phyloP scores from a whole-genome alignment of 1,140 invertebrate species.

The Zaprionus vittiger region DNA sequence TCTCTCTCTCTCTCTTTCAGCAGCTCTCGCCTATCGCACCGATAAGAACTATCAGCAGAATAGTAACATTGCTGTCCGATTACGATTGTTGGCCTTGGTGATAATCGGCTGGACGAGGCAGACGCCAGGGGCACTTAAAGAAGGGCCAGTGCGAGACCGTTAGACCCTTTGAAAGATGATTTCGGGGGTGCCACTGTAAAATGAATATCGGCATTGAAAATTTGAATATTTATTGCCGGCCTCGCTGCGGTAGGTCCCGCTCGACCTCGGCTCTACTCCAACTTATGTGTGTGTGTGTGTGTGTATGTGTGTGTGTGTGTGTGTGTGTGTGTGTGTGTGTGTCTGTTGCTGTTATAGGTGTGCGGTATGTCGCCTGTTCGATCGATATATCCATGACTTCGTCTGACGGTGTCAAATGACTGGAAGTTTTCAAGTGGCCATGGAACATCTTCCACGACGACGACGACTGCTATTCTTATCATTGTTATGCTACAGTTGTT shows the following conservation, averaged over 20 bases:
- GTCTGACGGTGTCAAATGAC: constrained; percentile 69
- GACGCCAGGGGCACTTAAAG: constrained; percentile 54
- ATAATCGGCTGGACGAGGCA: constrained; percentile 11
- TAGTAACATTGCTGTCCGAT: neutral
- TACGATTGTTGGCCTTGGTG: neutral
- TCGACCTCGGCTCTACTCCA: neutral
- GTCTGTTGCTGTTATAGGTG: constrained; percentile 47
- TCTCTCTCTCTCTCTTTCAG: neutral
- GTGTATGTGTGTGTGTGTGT: constrained; percentile 3
- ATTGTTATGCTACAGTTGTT: constrained; percentile 3
- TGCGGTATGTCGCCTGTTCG: constrained; percentile 60
- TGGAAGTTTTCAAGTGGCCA: constrained; percentile 43
- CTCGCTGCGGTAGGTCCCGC: constrained; percentile 60
- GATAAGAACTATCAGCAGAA: neutral
- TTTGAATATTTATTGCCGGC: constrained; percentile 69
- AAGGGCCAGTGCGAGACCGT: neutral
- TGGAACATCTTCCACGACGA: neutral
- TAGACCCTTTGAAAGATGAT: constrained; percentile 50
- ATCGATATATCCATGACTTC: constrained; percentile 16
- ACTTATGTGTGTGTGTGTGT: neutral
- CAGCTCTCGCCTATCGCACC: neutral
- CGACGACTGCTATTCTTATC: constrained; percentile 66
- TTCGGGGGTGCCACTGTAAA: constrained; percentile 68
- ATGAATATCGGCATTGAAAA: constrained; percentile 48
- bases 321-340: constrained; percentile 2